Conservation (phyloP, 1,140 invertebrate species). For the Bombus vancouverensis region DNA sequence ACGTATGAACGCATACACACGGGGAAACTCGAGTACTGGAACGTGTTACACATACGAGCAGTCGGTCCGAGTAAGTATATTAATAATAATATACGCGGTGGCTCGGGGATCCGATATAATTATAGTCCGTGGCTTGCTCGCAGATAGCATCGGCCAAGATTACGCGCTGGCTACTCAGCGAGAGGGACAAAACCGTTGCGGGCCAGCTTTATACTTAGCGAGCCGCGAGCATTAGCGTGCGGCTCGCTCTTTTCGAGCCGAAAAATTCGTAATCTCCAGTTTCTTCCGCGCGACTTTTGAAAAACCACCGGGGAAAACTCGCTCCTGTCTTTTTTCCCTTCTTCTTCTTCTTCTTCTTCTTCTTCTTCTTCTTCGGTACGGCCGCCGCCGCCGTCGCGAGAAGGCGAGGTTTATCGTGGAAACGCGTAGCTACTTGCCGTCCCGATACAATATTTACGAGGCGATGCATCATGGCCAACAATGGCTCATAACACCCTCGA, state of each 20-base stretch:
- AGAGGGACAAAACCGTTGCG: slow-evolving; percentile 59
- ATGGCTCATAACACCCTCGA: slow-evolving; percentile 79
- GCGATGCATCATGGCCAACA: slow-evolving; percentile 81
- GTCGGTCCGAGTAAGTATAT: slow-evolving; percentile 70
- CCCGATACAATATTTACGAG: slow-evolving; percentile 82
- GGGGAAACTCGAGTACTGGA: slow-evolving; percentile 37
- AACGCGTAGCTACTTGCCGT: slow-evolving; percentile 72
- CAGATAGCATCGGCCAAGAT: slow-evolving; percentile 73
- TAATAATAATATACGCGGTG: slow-evolving; percentile 78
- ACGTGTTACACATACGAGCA: slow-evolving; percentile 52
- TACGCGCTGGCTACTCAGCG: slow-evolving; percentile 60
- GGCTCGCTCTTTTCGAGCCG: not conserved
- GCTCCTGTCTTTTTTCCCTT: no score
- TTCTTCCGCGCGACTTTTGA: no score
- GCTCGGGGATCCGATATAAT: slow-evolving; percentile 76
- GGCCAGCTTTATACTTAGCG: slow-evolving; percentile 60
- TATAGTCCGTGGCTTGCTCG: slow-evolving; percentile 68
- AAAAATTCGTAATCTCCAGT: not conserved
- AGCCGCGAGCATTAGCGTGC: slow-evolving; percentile 60
- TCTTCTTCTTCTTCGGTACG: no score
- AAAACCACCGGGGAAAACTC: no score
- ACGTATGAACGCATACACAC: slow-evolving; percentile 32
- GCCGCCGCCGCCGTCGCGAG: not conserved
- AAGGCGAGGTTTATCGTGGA: slow-evolving; percentile 72
- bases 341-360: no score